phyloP scores from a whole-genome alignment of 2,888 invertebrate genomes.

The Volucella inflata region DNA sequence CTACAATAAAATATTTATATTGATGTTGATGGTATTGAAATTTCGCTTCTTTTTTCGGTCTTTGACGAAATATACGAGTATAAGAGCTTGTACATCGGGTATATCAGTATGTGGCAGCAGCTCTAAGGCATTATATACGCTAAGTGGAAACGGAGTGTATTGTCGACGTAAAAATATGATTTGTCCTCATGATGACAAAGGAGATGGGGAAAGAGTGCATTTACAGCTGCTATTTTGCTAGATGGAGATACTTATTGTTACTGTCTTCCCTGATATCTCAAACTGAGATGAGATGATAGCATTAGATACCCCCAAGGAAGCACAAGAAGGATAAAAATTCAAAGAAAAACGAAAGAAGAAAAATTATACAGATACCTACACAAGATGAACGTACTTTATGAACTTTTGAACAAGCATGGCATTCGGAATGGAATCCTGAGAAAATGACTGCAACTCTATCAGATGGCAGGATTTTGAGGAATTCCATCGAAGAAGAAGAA shows the following conservation, averaged over 20 bases:
- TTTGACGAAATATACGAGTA: conserved; percentile 42
- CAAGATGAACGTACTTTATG: too few species aligned
- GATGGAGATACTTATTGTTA: conserved; percentile 6
- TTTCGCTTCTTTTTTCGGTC: conserved; percentile 52
- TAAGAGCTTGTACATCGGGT: too few species aligned
- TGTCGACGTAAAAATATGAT: conserved; percentile 55
- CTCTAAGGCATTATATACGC: conserved; percentile 39
- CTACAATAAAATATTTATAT: conserved; percentile 65
- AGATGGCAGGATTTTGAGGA: too few species aligned
- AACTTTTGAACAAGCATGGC: too few species aligned
- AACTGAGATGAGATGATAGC: conserved; percentile 1
- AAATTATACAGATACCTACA: too few species aligned
- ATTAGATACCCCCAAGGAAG: not conserved
- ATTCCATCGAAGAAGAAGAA: too few species aligned
- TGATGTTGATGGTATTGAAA: conserved; percentile 67
- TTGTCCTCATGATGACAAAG: conserved; percentile 42
- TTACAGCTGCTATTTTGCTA: conserved; percentile 9
- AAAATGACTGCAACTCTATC: too few species aligned
- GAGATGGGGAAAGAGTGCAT: conserved; percentile 35
- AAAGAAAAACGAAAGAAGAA: not conserved
- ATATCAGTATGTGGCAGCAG: conserved; percentile 35
- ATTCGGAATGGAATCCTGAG: too few species aligned
- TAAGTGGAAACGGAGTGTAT: conserved; percentile 49
- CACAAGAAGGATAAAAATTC: conserved; percentile 1
- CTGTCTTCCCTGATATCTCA: conserved; percentile 2